A percentile compares a stretch with the other conserved stretches of the same genome.
These are phyloP conservation scores for Oncorhynchus masou DNA, from an alignment of 2,113 vertebrate genomes.

Conservation along the genomic window DNA sequence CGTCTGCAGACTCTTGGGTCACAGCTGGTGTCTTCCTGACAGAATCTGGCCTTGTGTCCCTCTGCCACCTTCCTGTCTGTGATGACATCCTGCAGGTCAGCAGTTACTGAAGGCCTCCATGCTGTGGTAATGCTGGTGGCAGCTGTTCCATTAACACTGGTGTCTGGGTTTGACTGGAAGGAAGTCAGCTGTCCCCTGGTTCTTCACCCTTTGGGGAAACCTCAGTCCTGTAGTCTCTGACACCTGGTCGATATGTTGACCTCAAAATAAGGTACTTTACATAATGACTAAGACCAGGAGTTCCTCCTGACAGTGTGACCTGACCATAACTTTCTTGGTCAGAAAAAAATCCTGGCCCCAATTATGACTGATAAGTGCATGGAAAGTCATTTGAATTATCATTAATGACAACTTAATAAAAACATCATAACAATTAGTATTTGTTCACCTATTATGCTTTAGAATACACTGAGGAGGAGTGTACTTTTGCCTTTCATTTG, in stretches of 20 bases:
- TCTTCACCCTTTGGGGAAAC: conserved; percentile 82
- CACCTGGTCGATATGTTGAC: conserved; percentile 68
- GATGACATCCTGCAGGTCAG: conserved; percentile 70
- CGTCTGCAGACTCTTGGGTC: conserved; percentile 70
- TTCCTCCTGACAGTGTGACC: too few relatives aligned
- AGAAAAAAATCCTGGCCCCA: too few relatives aligned
- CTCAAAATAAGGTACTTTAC: conserved; percentile 38
- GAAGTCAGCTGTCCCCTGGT: conserved; percentile 79
- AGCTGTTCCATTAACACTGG: conserved; percentile 83
- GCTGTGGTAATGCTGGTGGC: conserved; percentile 83
- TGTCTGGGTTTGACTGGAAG: conserved; percentile 77
- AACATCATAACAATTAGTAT: too few relatives aligned
- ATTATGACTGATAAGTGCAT: too few relatives aligned
- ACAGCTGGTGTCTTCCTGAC: conserved; percentile 80
- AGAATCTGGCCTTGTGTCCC: conserved; percentile 84
- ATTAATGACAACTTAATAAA: too few relatives aligned
- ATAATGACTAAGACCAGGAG: too few relatives aligned
- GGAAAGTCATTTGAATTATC: too few relatives aligned
- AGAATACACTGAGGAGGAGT: conserved; percentile 1
- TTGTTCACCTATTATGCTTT: too few relatives aligned
- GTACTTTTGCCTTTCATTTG: conserved; percentile 33
- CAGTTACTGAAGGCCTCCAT: conserved; percentile 83
- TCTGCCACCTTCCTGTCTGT: conserved; percentile 74
- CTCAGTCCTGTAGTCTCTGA: conserved; percentile 76
- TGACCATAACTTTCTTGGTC: too few relatives aligned